phyloP scores from a whole-genome alignment of 2,113 vertebrate genomes.

The Heteronetta atricapilla region DNA sequence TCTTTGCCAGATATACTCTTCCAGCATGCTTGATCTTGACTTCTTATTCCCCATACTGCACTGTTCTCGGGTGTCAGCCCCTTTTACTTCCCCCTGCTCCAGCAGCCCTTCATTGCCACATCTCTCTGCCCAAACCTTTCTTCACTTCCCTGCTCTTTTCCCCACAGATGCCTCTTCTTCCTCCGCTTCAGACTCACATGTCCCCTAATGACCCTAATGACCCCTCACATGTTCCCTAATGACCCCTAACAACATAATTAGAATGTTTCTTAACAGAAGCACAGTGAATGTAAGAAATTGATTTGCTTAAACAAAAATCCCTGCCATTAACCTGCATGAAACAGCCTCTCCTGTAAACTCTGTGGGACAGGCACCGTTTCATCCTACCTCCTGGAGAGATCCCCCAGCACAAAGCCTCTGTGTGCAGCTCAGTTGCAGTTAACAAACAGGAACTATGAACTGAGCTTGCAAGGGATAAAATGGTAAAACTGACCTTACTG shows the following conservation, averaged over 20 bases:
- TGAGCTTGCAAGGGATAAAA: constrained; percentile 32
- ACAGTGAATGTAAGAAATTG: background rate
- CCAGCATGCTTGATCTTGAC: constrained; percentile 16
- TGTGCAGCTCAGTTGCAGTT: background rate
- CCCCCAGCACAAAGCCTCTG: constrained; percentile 15
- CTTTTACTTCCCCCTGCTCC: background rate
- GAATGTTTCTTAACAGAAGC: background rate
- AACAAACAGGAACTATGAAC: constrained; percentile 50
- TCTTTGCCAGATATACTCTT: background rate
- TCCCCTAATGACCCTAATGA: no score
- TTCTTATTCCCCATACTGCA: background rate
- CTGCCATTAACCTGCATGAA: background rate
- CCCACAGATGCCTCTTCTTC: background rate
- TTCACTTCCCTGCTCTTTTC: background rate
- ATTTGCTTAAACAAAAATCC: constrained; percentile 4
- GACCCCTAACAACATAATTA: background rate
- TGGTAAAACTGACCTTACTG: constrained; percentile 28
- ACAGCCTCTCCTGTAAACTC: background rate
- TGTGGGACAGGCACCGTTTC: background rate
- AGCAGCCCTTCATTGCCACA: background rate
- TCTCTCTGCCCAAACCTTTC: background rate
- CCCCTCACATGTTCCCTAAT: no score
- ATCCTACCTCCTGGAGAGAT: background rate
- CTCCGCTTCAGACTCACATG: background rate
- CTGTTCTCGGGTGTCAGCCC: background rate